Evolutionary conservation across 92 coral and sea anemone genomes (phyloP).

Genomic region (Montipora capitata): DNA sequence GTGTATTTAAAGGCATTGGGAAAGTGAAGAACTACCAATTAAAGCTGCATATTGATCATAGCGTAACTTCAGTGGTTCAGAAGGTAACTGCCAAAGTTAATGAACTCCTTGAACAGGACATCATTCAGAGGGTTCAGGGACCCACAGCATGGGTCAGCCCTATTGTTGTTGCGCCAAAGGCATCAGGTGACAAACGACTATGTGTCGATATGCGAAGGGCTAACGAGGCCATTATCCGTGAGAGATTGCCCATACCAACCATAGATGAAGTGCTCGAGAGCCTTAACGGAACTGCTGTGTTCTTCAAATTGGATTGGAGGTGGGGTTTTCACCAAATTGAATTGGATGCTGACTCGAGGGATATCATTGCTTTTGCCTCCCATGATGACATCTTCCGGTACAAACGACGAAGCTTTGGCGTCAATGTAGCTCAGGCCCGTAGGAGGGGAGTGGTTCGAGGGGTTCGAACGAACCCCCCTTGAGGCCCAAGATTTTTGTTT

Average conservation of each 20-base stretch:
- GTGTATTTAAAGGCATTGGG: slow-evolving; percentile 68
- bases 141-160: slow-evolving; percentile 50
- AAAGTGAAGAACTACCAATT: slow-evolving; percentile 72
- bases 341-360: slow-evolving; percentile 23
- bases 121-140: slow-evolving; percentile 56
- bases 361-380: slow-evolving; percentile 62
- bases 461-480: too few species aligned
- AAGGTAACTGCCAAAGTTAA: slow-evolving; percentile 73
- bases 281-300: slow-evolving; percentile 46
- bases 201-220: slow-evolving; percentile 53
- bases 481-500: too few species aligned
- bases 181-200: slow-evolving; percentile 35
- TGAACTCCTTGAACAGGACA: slow-evolving; percentile 61
- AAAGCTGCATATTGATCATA: slow-evolving; percentile 49
- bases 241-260: neutral
- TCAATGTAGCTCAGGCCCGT: neutral
- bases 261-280: neutral
- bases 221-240: slow-evolving; percentile 45
- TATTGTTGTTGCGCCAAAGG: slow-evolving; percentile 32
- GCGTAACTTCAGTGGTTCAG: slow-evolving; percentile 61
- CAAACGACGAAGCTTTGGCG: slow-evolving; percentile 40
- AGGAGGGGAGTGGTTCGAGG: too few species aligned
- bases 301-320: slow-evolving; percentile 44
- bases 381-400: slow-evolving; percentile 62
- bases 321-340: slow-evolving; percentile 59